Percentiles rank a stretch among this genome's conserved stretches.
These are phyloP conservation scores for Macrosteles quadrilineatus DNA, from an alignment of 1,140 invertebrate species.

Conservation along the genomic window DNA sequence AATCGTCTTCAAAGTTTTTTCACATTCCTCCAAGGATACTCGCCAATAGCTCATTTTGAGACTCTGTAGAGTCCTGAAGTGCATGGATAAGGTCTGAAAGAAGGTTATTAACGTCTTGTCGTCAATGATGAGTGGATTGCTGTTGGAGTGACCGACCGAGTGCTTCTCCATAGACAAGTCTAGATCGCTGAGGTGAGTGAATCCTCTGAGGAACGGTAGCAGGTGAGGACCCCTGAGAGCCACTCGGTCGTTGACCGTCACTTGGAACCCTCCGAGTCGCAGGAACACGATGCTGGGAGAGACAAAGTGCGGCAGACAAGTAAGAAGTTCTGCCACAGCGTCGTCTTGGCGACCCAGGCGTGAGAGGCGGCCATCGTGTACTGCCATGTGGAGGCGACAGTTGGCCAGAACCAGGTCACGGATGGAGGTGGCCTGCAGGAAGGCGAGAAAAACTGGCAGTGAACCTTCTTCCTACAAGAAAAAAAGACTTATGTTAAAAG, in stretches of 20 bases:
- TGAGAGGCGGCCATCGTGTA: conserved; percentile 51
- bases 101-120: conserved; percentile 53
- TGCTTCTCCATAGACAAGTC: conserved; percentile 54
- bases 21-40: conserved; percentile 42
- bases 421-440: conserved; percentile 52
- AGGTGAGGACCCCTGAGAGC: conserved; percentile 55
- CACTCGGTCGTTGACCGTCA: conserved; percentile 53
- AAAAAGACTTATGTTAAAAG: conserved; percentile 4
- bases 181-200: conserved; percentile 55
- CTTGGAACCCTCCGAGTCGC: conserved; percentile 55
- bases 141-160: conserved; percentile 47
- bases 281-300: conserved; percentile 53
- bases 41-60: conserved; percentile 53
- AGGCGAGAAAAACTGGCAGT: conserved; percentile 51
- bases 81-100: conserved; percentile 49
- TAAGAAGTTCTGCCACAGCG: conserved; percentile 49
- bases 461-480: conserved; percentile 50
- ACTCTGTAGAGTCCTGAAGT: conserved; percentile 51
- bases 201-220: conserved; percentile 54
- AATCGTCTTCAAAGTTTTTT: conserved; percentile 51
- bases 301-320: conserved; percentile 46
- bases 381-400: conserved; percentile 53
- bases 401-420: conserved; percentile 53
- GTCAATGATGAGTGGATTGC: conserved; percentile 51
- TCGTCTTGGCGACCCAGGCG: conserved; percentile 51